Evolutionary conservation across 2,888 invertebrate species (phyloP).

Genomic region (Rhamnusium bicolor): DNA sequence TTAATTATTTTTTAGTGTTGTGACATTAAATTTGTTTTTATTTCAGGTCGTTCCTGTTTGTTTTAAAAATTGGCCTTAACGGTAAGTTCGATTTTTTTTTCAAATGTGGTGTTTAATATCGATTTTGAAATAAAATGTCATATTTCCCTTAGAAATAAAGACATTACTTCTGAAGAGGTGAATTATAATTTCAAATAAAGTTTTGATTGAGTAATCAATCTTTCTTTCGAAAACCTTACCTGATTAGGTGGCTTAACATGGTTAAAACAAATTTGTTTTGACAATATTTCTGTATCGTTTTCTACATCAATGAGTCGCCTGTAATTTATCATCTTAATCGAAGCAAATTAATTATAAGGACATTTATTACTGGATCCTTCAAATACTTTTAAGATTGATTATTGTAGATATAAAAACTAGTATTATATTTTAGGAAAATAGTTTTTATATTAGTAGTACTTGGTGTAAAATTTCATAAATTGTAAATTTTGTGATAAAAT

Average conservation of each 20-base stretch:
- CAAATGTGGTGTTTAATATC: background rate
- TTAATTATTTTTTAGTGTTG: background rate
- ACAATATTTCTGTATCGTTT: conserved; percentile 33
- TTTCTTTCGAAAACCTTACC: conserved; percentile 22
- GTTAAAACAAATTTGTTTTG: conserved; percentile 30
- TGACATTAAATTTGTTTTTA: background rate
- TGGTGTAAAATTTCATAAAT: no score
- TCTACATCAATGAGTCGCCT: conserved; percentile 27
- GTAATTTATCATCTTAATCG: conserved; percentile 34
- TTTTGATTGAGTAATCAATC: conserved; percentile 21
- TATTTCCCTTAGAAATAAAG: background rate
- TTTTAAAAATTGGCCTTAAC: background rate
- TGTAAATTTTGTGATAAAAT: no score
- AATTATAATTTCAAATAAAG: conserved; percentile 31
- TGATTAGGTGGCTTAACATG: conserved; percentile 30
- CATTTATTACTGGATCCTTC: conserved; percentile 19
- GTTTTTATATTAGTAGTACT: no score
- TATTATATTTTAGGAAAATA: background rate
- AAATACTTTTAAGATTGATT: conserved; percentile 18
- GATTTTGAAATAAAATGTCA: background rate
- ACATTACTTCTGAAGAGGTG: background rate
- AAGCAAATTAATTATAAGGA: conserved; percentile 28
- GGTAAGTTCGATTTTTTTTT: background rate
- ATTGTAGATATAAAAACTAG: conserved; percentile 5
- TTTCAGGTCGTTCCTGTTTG: background rate